phyloP scores from a whole-genome alignment of 2,113 vertebrate species.

The Hippopotamus amphibius region DNA sequence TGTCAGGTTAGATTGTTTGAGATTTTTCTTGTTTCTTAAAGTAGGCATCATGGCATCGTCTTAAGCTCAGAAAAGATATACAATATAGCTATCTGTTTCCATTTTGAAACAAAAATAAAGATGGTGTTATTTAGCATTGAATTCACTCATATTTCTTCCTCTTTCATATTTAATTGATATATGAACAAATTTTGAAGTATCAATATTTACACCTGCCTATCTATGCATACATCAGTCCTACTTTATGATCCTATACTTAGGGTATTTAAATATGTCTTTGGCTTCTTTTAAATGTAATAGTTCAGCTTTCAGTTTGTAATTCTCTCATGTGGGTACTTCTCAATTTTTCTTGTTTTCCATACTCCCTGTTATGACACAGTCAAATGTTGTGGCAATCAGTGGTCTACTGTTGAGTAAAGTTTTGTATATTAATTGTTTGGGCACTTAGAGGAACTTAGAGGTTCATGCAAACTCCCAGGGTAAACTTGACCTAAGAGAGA shows the following conservation, averaged over 20 bases:
- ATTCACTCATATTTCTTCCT: neutral
- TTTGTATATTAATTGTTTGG: neutral
- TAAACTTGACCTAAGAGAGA: neutral
- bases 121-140: neutral
- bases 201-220: neutral
- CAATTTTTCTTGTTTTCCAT: neutral
- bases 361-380: neutral
- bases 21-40: neutral
- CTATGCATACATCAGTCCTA: neutral
- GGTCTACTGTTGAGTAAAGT: neutral
- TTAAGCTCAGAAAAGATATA: slow-evolving; percentile 9
- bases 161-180: neutral
- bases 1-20: neutral
- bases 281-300: neutral
- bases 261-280: neutral
- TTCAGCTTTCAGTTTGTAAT: neutral
- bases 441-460: neutral
- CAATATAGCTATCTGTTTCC: neutral
- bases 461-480: neutral
- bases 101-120: slow-evolving; percentile 20
- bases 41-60: neutral
- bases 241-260: neutral
- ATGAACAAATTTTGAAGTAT: neutral
- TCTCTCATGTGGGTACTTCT: neutral
- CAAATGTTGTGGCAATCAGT: neutral